These are phyloP conservation scores for Zelleria hepariella DNA, from an alignment of 2,888 invertebrate genomes.

Conservation along the genomic window DNA sequence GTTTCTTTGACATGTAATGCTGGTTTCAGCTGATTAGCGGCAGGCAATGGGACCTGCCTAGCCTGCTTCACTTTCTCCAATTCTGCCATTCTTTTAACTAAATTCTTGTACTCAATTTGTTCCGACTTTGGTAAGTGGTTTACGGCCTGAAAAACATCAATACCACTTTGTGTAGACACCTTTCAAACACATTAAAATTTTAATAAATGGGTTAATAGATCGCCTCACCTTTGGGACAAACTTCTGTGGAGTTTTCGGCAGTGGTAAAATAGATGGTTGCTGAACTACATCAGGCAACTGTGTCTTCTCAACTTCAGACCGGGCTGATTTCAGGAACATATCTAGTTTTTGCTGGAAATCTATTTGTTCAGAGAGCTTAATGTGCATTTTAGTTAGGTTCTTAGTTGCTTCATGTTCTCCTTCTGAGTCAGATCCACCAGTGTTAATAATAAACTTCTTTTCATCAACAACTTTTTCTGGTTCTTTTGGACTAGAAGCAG, in stretches of 20 bases:
- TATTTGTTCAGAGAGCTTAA: slow-evolving; percentile 50
- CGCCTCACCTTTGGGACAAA: slow-evolving; percentile 54
- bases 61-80: slow-evolving; percentile 59
- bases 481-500: not conserved
- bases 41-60: slow-evolving; percentile 37
- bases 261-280: slow-evolving; percentile 18
- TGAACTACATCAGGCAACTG: slow-evolving; percentile 41
- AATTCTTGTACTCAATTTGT: slow-evolving; percentile 60
- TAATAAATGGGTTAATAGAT: not conserved
- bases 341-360: slow-evolving; percentile 64
- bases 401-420: slow-evolving; percentile 65
- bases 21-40: slow-evolving; percentile 4
- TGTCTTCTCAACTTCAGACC: slow-evolving; percentile 52
- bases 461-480: slow-evolving; percentile 23
- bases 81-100: slow-evolving; percentile 64
- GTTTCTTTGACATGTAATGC: slow-evolving; percentile 34
- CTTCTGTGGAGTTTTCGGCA: slow-evolving; percentile 40
- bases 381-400: slow-evolving; percentile 66
- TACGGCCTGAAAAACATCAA: slow-evolving; percentile 42
- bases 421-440: slow-evolving; percentile 63
- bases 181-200: not conserved
- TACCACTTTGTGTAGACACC: slow-evolving; percentile 2
- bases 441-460: slow-evolving; percentile 56
- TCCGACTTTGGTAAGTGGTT: slow-evolving; percentile 62
- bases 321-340: slow-evolving; percentile 52